Percentiles rank a stretch among this genome's conserved stretches.
Evolutionary conservation across 35 echinoderm and acorn worm species (phyloP).

Genomic region (Acanthaster planci): DNA sequence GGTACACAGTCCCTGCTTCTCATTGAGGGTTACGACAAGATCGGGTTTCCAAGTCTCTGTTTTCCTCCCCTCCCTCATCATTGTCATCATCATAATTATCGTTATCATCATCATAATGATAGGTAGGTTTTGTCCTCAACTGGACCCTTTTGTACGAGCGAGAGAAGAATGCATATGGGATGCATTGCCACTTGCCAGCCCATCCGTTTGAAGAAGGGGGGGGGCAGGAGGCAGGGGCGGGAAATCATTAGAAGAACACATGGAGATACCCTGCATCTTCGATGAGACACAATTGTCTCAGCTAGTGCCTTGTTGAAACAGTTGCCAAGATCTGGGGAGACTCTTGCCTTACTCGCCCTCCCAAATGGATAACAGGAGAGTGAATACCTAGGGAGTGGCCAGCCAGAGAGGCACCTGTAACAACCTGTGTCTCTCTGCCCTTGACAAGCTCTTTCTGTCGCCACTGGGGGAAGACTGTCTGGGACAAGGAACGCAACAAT

Average conservation of each 20-base stretch:
- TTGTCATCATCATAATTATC: not conserved
- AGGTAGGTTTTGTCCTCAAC: not conserved
- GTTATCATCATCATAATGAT: not conserved
- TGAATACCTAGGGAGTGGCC: too few relatives aligned
- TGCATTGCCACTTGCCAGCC: not conserved
- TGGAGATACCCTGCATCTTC: constrained; percentile 7
- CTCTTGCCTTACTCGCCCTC: not conserved
- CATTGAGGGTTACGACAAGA: not conserved
- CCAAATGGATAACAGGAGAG: constrained; percentile 4
- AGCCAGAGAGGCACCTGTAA: too few relatives aligned
- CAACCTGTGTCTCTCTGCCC: too few relatives aligned
- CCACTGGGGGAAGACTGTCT: too few relatives aligned
- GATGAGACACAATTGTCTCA: constrained; percentile 14
- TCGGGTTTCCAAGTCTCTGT: not conserved
- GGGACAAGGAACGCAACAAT: too few relatives aligned
- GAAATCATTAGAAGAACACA: not conserved
- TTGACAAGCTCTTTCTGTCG: too few relatives aligned
- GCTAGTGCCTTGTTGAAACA: not conserved
- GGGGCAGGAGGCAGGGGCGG: too few relatives aligned
- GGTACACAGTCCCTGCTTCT: not conserved
- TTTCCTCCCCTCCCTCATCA: not conserved
- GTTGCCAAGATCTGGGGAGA: not conserved
- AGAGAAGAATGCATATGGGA: not conserved
- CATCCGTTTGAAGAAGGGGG: too few relatives aligned
- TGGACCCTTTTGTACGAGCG: not conserved